Percentiles rank a stretch among this genome's conserved stretches.
These are phyloP conservation scores for Drosophila conformis DNA, from an alignment of 2,888 invertebrate species.

Conservation along the genomic window DNA sequence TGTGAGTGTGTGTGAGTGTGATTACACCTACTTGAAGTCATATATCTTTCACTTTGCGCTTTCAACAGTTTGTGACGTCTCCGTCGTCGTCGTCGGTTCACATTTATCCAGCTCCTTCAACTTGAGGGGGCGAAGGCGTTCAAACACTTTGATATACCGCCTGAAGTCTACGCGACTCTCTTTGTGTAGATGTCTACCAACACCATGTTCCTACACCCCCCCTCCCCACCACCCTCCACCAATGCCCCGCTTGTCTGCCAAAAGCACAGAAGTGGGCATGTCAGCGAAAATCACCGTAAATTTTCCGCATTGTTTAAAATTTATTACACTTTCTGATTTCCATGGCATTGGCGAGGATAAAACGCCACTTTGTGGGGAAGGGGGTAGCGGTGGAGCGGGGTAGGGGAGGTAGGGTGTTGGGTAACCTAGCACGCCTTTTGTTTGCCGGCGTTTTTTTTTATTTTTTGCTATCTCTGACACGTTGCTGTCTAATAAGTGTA, in stretches of 20 bases:
- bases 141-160: slow-evolving; percentile 76
- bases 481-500: slow-evolving; percentile 77
- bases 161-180: slow-evolving; percentile 54
- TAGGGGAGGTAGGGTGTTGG: background rate
- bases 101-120: slow-evolving; percentile 1
- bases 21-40: slow-evolving; percentile 79
- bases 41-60: slow-evolving; percentile 81
- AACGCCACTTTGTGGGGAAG: background rate
- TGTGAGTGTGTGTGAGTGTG: slow-evolving; percentile 55
- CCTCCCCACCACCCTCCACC: background rate
- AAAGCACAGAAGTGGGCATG: slow-evolving; percentile 76
- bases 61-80: slow-evolving; percentile 80
- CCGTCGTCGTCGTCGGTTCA: slow-evolving; percentile 46
- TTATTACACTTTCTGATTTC: slow-evolving; percentile 79
- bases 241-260: slow-evolving; percentile 41
- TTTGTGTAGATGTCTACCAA: slow-evolving; percentile 66
- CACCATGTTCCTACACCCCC: slow-evolving; percentile 26
- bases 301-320: slow-evolving; percentile 80
- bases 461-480: slow-evolving; percentile 67
- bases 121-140: slow-evolving; percentile 52
- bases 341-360: slow-evolving; percentile 49
- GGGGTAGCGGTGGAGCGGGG: slow-evolving; percentile 5
- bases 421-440: slow-evolving; percentile 63
- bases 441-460: slow-evolving; percentile 43
- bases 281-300: slow-evolving; percentile 80